Evolutionary conservation across 2,888 invertebrate genomes (phyloP).

Genomic region (Chrysolina oricalcia): DNA sequence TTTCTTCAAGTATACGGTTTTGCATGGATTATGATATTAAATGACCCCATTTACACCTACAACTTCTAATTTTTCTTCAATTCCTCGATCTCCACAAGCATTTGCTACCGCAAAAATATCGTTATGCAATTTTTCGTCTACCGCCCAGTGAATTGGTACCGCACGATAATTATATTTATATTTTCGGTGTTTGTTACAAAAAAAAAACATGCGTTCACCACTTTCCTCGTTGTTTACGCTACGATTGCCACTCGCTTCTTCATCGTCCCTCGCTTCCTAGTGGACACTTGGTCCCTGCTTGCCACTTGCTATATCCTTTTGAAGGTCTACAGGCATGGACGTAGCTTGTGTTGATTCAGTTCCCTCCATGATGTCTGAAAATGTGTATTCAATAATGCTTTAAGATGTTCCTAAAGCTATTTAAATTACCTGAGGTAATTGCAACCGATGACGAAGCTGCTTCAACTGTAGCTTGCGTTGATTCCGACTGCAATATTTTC

Average conservation of each 20-base stretch:
- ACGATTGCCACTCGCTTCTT: background rate
- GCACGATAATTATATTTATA: constrained; percentile 18
- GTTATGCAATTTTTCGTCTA: constrained; percentile 4
- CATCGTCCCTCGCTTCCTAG: background rate
- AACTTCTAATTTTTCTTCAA: constrained; percentile 15
- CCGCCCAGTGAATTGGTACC: constrained; percentile 18
- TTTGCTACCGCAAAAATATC: constrained; percentile 13
- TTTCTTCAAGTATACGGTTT: constrained; percentile 7
- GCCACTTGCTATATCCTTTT: background rate
- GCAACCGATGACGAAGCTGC: constrained; percentile 25
- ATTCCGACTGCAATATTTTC: background rate
- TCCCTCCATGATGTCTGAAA: constrained; percentile 4
- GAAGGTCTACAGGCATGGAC: constrained; percentile 20
- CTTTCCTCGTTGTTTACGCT: constrained; percentile 3
- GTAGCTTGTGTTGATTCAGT: constrained; percentile 21
- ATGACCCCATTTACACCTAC: background rate
- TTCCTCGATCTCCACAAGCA: background rate
- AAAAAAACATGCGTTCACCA: background rate
- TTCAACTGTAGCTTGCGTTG: background rate
- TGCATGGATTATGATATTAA: constrained; percentile 6
- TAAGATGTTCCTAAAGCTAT: background rate
- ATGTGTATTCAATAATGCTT: constrained; percentile 3
- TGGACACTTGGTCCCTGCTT: background rate
- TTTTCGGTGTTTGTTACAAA: constrained; percentile 29
- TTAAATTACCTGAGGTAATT: constrained; percentile 30